phyloP scores from a whole-genome alignment of 1,140 invertebrate species.

The Pseudomyrmex flavicornis region DNA sequence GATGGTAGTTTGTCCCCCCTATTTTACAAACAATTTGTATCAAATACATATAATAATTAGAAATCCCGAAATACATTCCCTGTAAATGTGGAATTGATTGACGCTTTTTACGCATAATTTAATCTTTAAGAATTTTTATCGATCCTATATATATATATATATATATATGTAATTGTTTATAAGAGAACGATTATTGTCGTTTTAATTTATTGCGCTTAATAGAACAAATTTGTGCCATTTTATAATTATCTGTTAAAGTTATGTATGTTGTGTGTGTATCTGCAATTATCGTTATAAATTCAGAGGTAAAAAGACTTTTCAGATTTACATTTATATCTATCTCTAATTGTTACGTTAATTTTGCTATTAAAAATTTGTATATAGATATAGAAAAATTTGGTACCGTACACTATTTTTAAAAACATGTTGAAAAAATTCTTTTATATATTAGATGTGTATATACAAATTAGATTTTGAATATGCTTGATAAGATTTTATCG shows the following conservation, averaged over 20 bases:
- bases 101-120: constrained; percentile 33
- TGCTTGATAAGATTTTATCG: too few species aligned
- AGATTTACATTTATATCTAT: neutral
- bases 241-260: constrained; percentile 47
- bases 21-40: constrained; percentile 47
- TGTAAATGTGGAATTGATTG: constrained; percentile 43
- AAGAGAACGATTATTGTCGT: constrained; percentile 13
- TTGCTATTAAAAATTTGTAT: constrained; percentile 58
- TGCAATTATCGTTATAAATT: constrained; percentile 36
- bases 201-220: constrained; percentile 57
- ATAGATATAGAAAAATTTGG: constrained; percentile 15
- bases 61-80: constrained; percentile 37
- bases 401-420: constrained; percentile 50
- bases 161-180: constrained; percentile 9
- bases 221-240: constrained; percentile 50
- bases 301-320: constrained; percentile 21
- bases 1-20: neutral
- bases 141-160: constrained; percentile 8
- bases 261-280: constrained; percentile 40
- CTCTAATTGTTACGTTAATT: constrained; percentile 31
- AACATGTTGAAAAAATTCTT: constrained; percentile 23
- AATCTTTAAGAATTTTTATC: constrained; percentile 38
- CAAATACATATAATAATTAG: constrained; percentile 9
- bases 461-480: too few species aligned
- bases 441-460: constrained; percentile 31